These are phyloP conservation scores for Chelon labrosus DNA, from an alignment of 2,797 vertebrate species.

Conservation along the genomic window DNA sequence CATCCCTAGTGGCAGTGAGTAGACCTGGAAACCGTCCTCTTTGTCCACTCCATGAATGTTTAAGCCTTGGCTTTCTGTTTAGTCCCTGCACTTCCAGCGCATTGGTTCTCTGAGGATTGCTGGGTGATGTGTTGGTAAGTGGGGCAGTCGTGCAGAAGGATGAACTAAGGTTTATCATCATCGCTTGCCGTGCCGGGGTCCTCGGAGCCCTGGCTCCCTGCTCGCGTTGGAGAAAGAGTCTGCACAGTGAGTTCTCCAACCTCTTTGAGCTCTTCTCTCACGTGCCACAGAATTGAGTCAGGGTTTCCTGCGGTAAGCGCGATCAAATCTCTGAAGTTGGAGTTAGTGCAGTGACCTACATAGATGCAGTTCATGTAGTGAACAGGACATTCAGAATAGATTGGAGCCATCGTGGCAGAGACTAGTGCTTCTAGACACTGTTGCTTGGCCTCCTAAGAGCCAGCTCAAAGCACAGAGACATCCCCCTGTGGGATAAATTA, in stretches of 20 bases:
- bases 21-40: slow-evolving; percentile 20
- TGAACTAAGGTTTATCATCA: slow-evolving; percentile 42
- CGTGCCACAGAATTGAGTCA: slow-evolving; percentile 37
- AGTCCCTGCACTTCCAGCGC: slow-evolving; percentile 2
- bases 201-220: slow-evolving; percentile 11
- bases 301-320: slow-evolving; percentile 45
- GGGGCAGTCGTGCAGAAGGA: slow-evolving; percentile 52
- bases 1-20: neutral
- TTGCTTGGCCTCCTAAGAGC: slow-evolving; percentile 25
- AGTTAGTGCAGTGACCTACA: slow-evolving; percentile 68
- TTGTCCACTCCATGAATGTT: slow-evolving; percentile 40
- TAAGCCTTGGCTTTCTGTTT: slow-evolving; percentile 32
- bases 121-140: slow-evolving; percentile 41
- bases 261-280: slow-evolving; percentile 52
- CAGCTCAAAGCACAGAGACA: slow-evolving; percentile 12
- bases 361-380: slow-evolving; percentile 46
- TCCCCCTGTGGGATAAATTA: no score
- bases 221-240: neutral
- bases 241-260: slow-evolving; percentile 25
- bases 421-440: slow-evolving; percentile 18
- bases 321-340: slow-evolving; percentile 59
- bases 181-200: slow-evolving; percentile 30
- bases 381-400: slow-evolving; percentile 47
- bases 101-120: slow-evolving; percentile 23
- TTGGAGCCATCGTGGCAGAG: slow-evolving; percentile 22